phyloP scores from a whole-genome alignment of 2,797 vertebrate genomes.

The Neomorphus geoffroyi region DNA sequence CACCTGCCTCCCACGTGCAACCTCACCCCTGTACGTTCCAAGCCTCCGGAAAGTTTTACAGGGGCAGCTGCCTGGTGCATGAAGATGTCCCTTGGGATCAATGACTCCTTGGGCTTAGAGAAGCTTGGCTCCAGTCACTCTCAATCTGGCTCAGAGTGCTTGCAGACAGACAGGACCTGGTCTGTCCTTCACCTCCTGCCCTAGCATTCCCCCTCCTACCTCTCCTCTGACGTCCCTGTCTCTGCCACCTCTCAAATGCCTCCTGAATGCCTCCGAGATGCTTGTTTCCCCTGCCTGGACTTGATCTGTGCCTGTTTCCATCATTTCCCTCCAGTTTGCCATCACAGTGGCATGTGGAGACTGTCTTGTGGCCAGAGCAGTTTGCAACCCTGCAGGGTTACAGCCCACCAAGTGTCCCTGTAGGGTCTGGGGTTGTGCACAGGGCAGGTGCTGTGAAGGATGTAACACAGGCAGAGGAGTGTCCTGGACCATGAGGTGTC shows the following conservation, averaged over 20 bases:
- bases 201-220: neutral
- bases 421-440: neutral
- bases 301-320: neutral
- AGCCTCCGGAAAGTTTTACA: neutral
- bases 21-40: neutral
- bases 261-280: neutral
- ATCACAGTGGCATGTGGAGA: fast-evolving
- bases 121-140: neutral
- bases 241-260: neutral
- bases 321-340: neutral
- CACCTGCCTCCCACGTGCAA: neutral
- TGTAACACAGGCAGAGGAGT: neutral
- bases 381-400: neutral
- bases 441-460: neutral
- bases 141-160: neutral
- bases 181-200: neutral
- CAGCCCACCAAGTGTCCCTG: neutral
- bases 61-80: neutral
- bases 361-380: neutral
- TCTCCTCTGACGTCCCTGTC: neutral
- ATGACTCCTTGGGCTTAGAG: neutral
- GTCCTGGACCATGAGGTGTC: neutral
- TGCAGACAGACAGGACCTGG: neutral
- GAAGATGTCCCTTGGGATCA: neutral
- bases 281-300: neutral